A percentile compares a stretch with the other conserved stretches of the same genome.
These are phyloP conservation scores for Peromyscus melanophrys DNA, from an alignment of 2,797 vertebrate species.

Conservation along the genomic window DNA sequence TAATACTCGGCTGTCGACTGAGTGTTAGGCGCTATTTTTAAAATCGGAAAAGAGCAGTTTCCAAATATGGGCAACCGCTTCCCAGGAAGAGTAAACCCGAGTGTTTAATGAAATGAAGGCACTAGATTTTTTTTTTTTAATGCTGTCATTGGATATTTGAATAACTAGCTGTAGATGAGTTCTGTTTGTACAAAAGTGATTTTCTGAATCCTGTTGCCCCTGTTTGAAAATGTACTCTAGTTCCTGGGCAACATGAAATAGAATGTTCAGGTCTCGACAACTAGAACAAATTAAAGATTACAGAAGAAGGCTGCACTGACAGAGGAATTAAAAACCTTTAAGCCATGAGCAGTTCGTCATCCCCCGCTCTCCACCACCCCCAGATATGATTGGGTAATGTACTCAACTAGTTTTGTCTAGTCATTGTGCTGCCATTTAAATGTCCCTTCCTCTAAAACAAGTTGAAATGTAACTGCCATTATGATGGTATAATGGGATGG, in stretches of 20 bases:
- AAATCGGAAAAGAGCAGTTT: slow-evolving; percentile 63
- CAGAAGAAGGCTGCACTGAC: slow-evolving; percentile 6
- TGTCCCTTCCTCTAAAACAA: not conserved
- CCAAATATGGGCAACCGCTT: slow-evolving; percentile 46
- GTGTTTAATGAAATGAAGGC: slow-evolving; percentile 65
- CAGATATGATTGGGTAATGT: slow-evolving; percentile 9
- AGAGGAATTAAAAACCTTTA: not conserved
- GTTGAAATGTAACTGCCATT: not conserved
- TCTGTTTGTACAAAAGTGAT: slow-evolving; percentile 57
- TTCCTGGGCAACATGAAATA: slow-evolving; percentile 57
- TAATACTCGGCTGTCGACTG: slow-evolving; percentile 57
- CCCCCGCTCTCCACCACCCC: too few relatives aligned
- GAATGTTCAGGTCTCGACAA: not conserved
- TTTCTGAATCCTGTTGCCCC: slow-evolving; percentile 45
- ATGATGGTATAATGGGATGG: not conserved
- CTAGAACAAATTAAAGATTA: slow-evolving; percentile 47
- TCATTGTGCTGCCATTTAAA: not conserved
- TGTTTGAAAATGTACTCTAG: slow-evolving; percentile 49
- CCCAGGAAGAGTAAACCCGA: slow-evolving; percentile 41
- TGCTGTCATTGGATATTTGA: slow-evolving; percentile 63
- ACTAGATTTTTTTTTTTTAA: not conserved
- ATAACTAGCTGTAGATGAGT: slow-evolving; percentile 66
- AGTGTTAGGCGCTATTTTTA: slow-evolving; percentile 60
- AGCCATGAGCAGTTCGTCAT: not conserved
- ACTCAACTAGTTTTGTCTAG: slow-evolving; percentile 44